phyloP scores from a whole-genome alignment of 2,797 vertebrate species.

The Molossus molossus region DNA sequence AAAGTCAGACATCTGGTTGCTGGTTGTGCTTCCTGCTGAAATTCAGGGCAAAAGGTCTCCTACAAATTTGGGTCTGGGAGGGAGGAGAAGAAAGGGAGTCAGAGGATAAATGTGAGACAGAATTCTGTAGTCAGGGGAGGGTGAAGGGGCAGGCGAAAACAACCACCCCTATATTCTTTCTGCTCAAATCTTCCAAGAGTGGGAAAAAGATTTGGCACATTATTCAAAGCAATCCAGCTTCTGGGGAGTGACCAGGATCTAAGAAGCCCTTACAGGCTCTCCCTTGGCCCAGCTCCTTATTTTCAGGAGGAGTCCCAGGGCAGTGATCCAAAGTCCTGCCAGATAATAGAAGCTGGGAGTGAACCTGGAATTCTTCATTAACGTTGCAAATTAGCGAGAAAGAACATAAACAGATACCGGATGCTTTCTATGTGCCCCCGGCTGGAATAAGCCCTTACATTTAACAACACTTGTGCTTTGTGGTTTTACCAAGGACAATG shows the following conservation, averaged over 20 bases:
- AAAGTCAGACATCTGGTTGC: slow-evolving; percentile 90
- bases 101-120: not conserved
- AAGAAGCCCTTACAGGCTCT: slow-evolving; percentile 49
- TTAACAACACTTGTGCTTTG: not conserved
- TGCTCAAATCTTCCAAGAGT: slow-evolving; percentile 41
- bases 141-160: not conserved
- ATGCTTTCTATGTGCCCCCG: not conserved
- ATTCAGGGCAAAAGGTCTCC: slow-evolving; percentile 82
- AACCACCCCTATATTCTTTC: slow-evolving; percentile 10
- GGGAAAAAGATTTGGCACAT: slow-evolving; percentile 51
- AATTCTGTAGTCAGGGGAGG: not conserved
- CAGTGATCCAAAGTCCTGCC: slow-evolving; percentile 66
- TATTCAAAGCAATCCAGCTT: slow-evolving; percentile 74
- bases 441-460: not conserved
- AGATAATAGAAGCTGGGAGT: slow-evolving; percentile 70
- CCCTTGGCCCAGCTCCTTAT: slow-evolving; percentile 57
- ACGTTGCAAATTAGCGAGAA: slow-evolving; percentile 3
- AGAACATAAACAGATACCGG: slow-evolving; percentile 18
- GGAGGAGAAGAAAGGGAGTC: slow-evolving; percentile 50
- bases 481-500: not conserved
- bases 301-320: slow-evolving; percentile 49
- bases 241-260: slow-evolving; percentile 51
- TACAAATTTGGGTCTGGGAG: not conserved
- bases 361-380: slow-evolving; percentile 61
- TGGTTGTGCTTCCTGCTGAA: slow-evolving; percentile 81